Base-by-base conservation (phyloP, 2,113 vertebrate genomes). In the Otis tarda region DNA sequence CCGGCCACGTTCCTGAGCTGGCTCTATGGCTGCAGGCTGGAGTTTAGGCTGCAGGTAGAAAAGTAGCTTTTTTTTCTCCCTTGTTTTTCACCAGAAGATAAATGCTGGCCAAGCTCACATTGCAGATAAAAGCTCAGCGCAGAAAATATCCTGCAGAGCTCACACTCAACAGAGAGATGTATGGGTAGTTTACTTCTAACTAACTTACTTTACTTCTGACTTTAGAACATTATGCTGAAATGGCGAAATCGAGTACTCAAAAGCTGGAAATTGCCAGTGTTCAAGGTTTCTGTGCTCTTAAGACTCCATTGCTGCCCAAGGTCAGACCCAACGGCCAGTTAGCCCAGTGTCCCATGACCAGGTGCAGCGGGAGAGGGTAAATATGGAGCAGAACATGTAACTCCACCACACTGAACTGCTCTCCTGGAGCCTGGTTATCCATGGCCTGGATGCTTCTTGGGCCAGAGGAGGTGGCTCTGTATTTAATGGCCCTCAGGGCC, bases 181-280 rank as follows among this genome's bases (percentile, higher is more conserved):
- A 3, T 27, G 60, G 68, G 21, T 30, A 41, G 41, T 41, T 41
- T 41, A 41, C 41, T 41, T 41, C 12, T 41, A 41, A 41, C 41
- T 25, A 20, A 24, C 35, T 19, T 28, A 19, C 12, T 21, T 53
- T 21, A 4, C n/a, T 69, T 67, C 56, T 82, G 53, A 6, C 12
- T 78, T 45, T 55, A 47, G 30, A 76, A 33, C 2, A 1, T 65
- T 24, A 23, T 5, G 7, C 53, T 84, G 55, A 74, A 94, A 78
- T 65, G 37, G 24, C 22, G 74, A 3, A 69, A 30, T 18, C 0
- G 0, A 68, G 75, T 24, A 8, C 24, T 60, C 7, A 37, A 15
- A 60, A 85, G 78, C 24, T 94, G 70, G 28, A n/a, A 59, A 45
- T 31, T 3, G 12, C 17, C 47, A 10, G 8, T 2, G 3, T 6